Evolutionary conservation across 2,888 invertebrate species (phyloP).

Genomic region (Phyto melanocephala): DNA sequence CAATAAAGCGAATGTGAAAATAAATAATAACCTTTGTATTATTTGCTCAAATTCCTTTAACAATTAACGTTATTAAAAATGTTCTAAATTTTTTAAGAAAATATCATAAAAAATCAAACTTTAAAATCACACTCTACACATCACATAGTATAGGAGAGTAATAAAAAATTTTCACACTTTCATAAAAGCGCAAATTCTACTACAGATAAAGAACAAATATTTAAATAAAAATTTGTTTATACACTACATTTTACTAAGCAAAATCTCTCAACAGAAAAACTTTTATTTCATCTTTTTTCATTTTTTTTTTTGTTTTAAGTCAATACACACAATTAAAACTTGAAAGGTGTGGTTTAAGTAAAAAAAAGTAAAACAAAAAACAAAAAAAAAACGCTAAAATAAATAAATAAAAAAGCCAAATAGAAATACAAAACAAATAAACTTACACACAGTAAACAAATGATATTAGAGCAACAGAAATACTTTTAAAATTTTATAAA

Average conservation of each 20-base stretch:
- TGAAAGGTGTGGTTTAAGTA: slow-evolving; percentile 72
- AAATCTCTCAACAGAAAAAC: slow-evolving; percentile 35
- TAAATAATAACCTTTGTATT: neutral
- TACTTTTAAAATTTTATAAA: neutral
- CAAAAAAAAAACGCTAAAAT: slow-evolving; percentile 11
- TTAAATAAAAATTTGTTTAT: slow-evolving; percentile 4
- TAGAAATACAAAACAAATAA: slow-evolving; percentile 37
- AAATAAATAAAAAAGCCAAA: slow-evolving; percentile 40
- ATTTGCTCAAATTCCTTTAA: neutral
- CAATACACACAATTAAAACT: slow-evolving; percentile 59
- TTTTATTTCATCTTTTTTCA: too few relatives aligned
- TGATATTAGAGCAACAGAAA: slow-evolving; percentile 58
- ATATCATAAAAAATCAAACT: slow-evolving; percentile 28
- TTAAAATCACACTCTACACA: neutral
- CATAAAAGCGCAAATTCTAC: slow-evolving; percentile 35
- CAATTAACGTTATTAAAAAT: slow-evolving; percentile 15
- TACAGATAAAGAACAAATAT: slow-evolving; percentile 36
- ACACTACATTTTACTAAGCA: slow-evolving; percentile 25
- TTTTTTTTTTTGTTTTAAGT: slow-evolving; percentile 19
- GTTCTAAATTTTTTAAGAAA: slow-evolving; percentile 44
- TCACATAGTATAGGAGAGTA: slow-evolving; percentile 19
- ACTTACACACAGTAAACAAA: slow-evolving; percentile 52
- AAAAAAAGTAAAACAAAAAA: slow-evolving; percentile 5
- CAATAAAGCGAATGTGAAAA: neutral
- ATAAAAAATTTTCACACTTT: slow-evolving; percentile 58